These are phyloP conservation scores for Nomada lathburiana DNA, from an alignment of 2,888 invertebrate genomes.

Conservation along the genomic window DNA sequence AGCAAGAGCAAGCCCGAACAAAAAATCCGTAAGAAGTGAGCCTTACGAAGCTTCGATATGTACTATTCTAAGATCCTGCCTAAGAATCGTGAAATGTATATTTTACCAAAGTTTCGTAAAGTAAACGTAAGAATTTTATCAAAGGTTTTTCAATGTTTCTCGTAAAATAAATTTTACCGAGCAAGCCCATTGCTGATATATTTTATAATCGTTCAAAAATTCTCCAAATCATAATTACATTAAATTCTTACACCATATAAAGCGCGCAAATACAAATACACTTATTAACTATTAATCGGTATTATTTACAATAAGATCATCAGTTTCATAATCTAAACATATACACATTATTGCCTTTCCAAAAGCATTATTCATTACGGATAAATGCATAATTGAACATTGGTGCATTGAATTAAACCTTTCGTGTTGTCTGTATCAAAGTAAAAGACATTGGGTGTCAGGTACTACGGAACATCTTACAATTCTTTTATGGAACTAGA, in stretches of 20 bases:
- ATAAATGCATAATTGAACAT: background rate
- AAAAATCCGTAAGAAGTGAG: slow-evolving; percentile 28
- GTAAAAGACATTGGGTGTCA: background rate
- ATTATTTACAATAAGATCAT: background rate
- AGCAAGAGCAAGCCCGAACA: slow-evolving; percentile 40
- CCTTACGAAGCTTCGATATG: slow-evolving; percentile 60
- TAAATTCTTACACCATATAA: background rate
- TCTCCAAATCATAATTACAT: background rate
- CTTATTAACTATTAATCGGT: background rate
- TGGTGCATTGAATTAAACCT: no score
- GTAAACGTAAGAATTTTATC: slow-evolving; percentile 72
- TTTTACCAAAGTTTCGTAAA: slow-evolving; percentile 80
- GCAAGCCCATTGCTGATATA: slow-evolving; percentile 32
- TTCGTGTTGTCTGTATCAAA: background rate
- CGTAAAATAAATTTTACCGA: slow-evolving; percentile 73
- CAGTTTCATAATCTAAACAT: background rate
- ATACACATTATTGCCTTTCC: background rate
- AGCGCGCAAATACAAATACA: background rate
- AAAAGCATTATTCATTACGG: background rate
- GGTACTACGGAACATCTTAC: background rate
- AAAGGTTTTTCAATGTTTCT: slow-evolving; percentile 68
- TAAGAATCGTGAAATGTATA: slow-evolving; percentile 69
- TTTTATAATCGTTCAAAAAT: background rate
- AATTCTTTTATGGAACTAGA: background rate
- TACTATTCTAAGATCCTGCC: slow-evolving; percentile 59